Base-by-base conservation (phyloP, 2,113 vertebrate genomes). In the Onychostruthus taczanowskii region DNA sequence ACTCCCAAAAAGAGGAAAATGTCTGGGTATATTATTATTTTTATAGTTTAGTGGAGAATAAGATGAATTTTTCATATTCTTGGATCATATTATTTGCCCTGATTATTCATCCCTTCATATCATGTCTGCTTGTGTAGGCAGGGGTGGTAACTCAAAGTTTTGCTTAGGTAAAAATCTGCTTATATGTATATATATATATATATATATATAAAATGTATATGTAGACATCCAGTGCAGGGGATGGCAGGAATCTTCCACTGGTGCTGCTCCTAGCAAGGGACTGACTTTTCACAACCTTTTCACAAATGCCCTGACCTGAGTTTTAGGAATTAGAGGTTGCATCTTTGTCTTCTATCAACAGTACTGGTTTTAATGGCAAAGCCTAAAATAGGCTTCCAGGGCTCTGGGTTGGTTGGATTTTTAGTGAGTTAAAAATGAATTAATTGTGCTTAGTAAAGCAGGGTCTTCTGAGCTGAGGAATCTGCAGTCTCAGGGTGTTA, bases 131-230 rank as follows among this genome's bases (percentile, higher is more conserved):
- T 83, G 15, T 66, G 43, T 59, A 89, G 73, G 64, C 68, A 68
- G 39, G 47, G 94, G 27, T 44, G 53, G 66, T 56, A 94, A 52
- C 24, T 78, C 67, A 31, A 0, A 61, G 64, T 85, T 89, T 64
- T 82, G 61, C 37, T 92, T 61, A 64, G 93, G 80, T 95, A 35
- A 66, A 93, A 88, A 90, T 74, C 62, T 91, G 14, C 17, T 64
- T 77, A 7, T 66, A 1, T 13, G 2, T 46, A 3, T 11, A 6
- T 72, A 26, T 22, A 7, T 46, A 7, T 66, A 1, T 13, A 3
- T 46, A 3, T 11, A 6, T 72, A 26, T 22, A 7, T 46, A 7
- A 35, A 27, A 13, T 30, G 7, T 56, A 56, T 33, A 46, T 46
- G 19, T 24, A 2, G 69, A 6, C 9, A 39, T 52, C 30, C 67